phyloP scores from a whole-genome alignment of 2,888 invertebrate genomes.

The Diarsia rubi region DNA sequence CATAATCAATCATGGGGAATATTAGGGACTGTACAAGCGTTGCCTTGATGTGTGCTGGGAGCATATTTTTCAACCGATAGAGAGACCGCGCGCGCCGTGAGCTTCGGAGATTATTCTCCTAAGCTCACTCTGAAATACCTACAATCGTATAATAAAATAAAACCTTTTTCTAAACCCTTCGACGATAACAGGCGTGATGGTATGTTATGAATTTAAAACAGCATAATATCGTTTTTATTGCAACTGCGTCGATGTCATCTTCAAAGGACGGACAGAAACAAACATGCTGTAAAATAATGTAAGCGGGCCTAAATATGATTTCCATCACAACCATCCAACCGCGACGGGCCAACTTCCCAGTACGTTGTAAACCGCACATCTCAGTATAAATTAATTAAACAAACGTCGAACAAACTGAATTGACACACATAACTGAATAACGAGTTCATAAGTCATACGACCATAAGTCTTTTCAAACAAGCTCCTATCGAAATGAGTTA shows the following conservation, averaged over 20 bases:
- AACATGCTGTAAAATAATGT: not conserved
- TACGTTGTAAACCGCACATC: conserved; percentile 27
- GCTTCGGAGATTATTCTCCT: too few relatives aligned
- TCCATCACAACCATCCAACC: not conserved
- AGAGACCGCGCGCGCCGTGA: too few relatives aligned
- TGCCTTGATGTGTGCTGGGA: too few relatives aligned
- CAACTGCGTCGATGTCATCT: not conserved
- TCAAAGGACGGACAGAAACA: not conserved
- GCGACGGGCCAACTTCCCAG: not conserved
- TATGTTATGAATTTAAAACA: too few relatives aligned
- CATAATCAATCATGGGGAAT: too few relatives aligned
- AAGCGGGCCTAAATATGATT: not conserved
- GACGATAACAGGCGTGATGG: too few relatives aligned
- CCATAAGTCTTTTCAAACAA: conserved; percentile 43
- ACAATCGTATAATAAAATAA: too few relatives aligned
- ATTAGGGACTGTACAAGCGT: too few relatives aligned
- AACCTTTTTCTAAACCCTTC: too few relatives aligned
- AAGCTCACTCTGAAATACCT: not conserved
- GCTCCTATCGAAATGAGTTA: conserved; percentile 39
- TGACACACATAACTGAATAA: conserved; percentile 60
- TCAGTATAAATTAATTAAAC: conserved; percentile 59
- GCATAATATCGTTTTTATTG: not conserved
- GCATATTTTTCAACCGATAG: too few relatives aligned
- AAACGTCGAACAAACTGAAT: conserved; percentile 55
- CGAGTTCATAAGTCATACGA: conserved; percentile 40